These are phyloP conservation scores for silkworm (Bombyx mori) DNA, from an alignment of 1,140 invertebrate species.

Conservation along the genomic window ASM3026992v2 NC_085121.1:7081501-7082000, in stretches of 20 bases:
- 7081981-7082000: too few species aligned
- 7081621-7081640: constrained; percentile 18
- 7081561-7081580: constrained; percentile 7
- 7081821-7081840: background rate
- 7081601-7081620: constrained; percentile 25
- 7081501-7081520: too few species aligned
- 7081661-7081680: constrained; percentile 21
- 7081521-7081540: too few species aligned
- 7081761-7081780: constrained; percentile 2
- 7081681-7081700: constrained; percentile 14
- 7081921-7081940: too few species aligned
- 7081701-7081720: constrained; percentile 1
- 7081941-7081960: too few species aligned
- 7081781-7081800: constrained; percentile 1
- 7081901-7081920: too few species aligned
- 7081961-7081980: too few species aligned
- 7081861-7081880: too few species aligned
- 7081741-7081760: constrained; percentile 10
- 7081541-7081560: too few species aligned
- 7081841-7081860: background rate
- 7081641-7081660: constrained; percentile 20
- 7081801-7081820: background rate
- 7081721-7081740: constrained; percentile 6
- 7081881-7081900: too few species aligned
- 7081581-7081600: constrained; percentile 23